These are phyloP conservation scores for Amphiduros pacificus DNA, from an alignment of 2,888 invertebrate genomes.

Conservation along the genomic window DNA sequence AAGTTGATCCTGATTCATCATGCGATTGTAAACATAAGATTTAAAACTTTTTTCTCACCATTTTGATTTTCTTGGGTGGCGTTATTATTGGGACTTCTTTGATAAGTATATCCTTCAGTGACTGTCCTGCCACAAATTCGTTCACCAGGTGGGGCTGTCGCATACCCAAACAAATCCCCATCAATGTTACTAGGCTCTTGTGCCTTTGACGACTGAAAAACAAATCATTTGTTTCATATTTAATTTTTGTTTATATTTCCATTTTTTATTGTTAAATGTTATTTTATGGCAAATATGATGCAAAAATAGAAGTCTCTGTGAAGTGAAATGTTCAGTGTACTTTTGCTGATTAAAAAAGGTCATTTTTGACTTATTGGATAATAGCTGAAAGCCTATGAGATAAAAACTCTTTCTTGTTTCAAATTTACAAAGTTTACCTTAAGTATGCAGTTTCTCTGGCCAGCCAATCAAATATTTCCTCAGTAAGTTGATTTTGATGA, in stretches of 20 bases:
- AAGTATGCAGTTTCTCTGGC: conserved; percentile 44
- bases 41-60: conserved; percentile 38
- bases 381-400: no score
- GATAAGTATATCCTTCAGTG: conserved; percentile 48
- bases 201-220: conserved; percentile 28
- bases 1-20: no score
- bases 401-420: no score
- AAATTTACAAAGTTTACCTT: no score
- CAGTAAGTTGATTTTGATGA: conserved; percentile 45
- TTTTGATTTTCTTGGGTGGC: conserved; percentile 39
- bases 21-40: no score
- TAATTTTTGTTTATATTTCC: not conserved
- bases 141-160: conserved; percentile 49
- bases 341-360: no score
- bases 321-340: no score
- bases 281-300: no score
- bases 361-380: no score
- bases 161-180: conserved; percentile 51
- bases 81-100: not conserved
- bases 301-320: no score
- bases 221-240: not conserved
- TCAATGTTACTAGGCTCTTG: conserved; percentile 47
- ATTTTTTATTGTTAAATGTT: not conserved
- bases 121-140: conserved; percentile 49
- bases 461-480: conserved; percentile 40